Base-by-base conservation (phyloP, 1,140 invertebrate genomes). In the Myzus persicae region DNA sequence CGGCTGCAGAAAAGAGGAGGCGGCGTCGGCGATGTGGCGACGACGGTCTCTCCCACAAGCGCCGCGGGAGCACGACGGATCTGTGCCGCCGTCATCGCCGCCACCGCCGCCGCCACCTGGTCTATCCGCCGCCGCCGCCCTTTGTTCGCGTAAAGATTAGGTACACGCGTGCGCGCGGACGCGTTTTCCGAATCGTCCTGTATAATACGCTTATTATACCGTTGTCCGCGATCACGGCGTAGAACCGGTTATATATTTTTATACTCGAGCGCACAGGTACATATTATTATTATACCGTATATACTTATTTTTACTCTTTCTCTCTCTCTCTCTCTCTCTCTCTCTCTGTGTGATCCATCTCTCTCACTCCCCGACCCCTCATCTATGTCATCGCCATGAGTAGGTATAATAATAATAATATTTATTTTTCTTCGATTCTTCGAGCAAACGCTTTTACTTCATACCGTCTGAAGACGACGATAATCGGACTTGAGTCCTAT, bases 191-290 rank as follows among this genome's bases (percentile, higher is more conserved):
- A 89, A 89, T 89, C 87, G 46, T 51, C 40, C 87, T 51, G 87
- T 89, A 89, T 84, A 84, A 67, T 20, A 76, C 59, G 14, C 59
- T 40, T 44, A 85, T 76, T 85, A 85, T 89, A 89, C 87, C 87
- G 87, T 89, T 89, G 87, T 51, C 87, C 87, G 87, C 87, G 87
- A 88, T 88, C 85, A 88, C 85, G 31, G 85, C 85, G 85, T 88
- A 88, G 87, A 89, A 89, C 87, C 87, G 87, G 87, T 89, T 89
- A 89, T 76, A 76, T 76, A 76, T 36, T 76, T 89, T 89, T 89
- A 44, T 87, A 42, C 38, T 24, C 82, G 2, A 22, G 40, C 9
- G 9, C 82, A 26, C 24, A 40, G 40, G 14, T 87, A 40, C 46
- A 46, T 20, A 87, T 22, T 87, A 85, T 81, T 81, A 81, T 81